These are phyloP conservation scores for Chamaetylas fuelleborni DNA, from an alignment of 2,113 vertebrate genomes.

Conservation along the genomic window DNA sequence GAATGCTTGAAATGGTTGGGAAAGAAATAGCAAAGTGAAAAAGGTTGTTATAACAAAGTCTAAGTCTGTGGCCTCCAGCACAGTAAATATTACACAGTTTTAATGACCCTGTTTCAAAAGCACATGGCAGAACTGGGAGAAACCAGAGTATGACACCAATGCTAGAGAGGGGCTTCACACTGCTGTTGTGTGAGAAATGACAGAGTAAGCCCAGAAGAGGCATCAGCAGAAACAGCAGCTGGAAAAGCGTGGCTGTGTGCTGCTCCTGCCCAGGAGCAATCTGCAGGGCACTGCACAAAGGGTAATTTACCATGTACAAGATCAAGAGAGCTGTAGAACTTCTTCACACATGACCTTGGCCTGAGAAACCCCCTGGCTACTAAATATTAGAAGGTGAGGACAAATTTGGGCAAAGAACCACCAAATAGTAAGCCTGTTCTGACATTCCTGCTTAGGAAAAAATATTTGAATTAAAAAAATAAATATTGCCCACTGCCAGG, in stretches of 20 bases:
- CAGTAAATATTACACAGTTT: neutral
- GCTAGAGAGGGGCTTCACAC: too few species aligned
- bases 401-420: neutral
- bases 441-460: neutral
- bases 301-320: neutral
- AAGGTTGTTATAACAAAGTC: neutral
- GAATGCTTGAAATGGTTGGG: neutral
- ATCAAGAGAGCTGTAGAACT: neutral
- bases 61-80: neutral
- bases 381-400: neutral
- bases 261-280: neutral
- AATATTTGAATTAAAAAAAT: neutral
- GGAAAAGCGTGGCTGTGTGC: fast-evolving
- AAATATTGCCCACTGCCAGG: neutral
- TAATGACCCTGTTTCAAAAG: neutral
- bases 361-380: neutral
- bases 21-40: neutral
- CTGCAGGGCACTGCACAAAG: neutral
- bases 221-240: neutral
- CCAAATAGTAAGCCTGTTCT: fast-evolving
- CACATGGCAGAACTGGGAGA: neutral
- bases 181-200: neutral
- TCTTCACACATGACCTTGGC: neutral
- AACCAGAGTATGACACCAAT: neutral
- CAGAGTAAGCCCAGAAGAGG: neutral